phyloP scores from a whole-genome alignment of 2,888 invertebrate species.

The Synergus gifuensis region DNA sequence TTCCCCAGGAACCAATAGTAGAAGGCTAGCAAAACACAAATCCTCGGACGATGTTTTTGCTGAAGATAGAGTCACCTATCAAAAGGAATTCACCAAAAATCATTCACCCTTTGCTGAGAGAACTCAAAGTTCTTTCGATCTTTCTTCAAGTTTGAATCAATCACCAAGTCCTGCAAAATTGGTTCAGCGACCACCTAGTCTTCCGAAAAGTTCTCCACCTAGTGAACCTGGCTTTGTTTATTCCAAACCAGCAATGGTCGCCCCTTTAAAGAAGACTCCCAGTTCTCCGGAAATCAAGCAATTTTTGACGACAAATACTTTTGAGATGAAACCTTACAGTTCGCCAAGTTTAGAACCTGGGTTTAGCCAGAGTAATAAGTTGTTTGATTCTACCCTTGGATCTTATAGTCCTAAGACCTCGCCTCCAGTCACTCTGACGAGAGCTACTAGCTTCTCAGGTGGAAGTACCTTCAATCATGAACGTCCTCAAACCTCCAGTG shows the following conservation, averaged over 20 bases:
- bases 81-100: slow-evolving; percentile 54
- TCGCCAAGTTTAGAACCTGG: not conserved
- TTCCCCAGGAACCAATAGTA: slow-evolving; percentile 75
- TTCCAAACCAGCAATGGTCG: slow-evolving; percentile 4
- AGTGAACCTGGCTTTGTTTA: not conserved
- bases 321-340: slow-evolving; percentile 13
- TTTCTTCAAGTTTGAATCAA: slow-evolving; percentile 52
- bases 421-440: slow-evolving; percentile 57
- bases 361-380: slow-evolving; percentile 1
- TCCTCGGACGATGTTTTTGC: slow-evolving; percentile 75
- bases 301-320: not conserved
- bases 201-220: slow-evolving; percentile 58
- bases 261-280: not conserved
- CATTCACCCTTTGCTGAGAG: slow-evolving; percentile 64
- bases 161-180: not conserved
- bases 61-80: slow-evolving; percentile 62
- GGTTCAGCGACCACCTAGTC: slow-evolving; percentile 55
- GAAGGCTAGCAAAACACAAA: slow-evolving; percentile 76
- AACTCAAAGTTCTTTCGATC: slow-evolving; percentile 70
- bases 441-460: slow-evolving; percentile 78
- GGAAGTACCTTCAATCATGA: slow-evolving; percentile 72
- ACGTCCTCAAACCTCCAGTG: slow-evolving; percentile 78
- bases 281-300: not conserved
- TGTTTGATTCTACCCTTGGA: not conserved
- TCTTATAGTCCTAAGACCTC: slow-evolving; percentile 3